Evolutionary conservation across 2,113 vertebrate genomes (phyloP), one percentile per base, ranked within the genome.

Genomic region (Garra rufa): DNA sequence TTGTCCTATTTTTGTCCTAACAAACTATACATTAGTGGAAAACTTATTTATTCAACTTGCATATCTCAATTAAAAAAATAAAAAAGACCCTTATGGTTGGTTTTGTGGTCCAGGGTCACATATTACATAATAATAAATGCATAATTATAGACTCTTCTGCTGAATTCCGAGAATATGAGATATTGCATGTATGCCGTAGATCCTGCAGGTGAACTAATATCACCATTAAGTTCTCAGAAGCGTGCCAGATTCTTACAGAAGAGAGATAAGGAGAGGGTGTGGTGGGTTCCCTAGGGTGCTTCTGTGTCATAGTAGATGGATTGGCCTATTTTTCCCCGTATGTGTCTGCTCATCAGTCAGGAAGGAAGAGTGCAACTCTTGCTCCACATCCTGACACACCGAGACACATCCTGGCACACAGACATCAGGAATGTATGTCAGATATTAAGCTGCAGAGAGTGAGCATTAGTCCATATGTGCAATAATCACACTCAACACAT

Each of bases 321-420:
- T 28, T 8, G 69, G 28, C 63, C 70, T 61, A n/a, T 65, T 85
- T 90, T 83, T 89, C 92, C 79, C 17, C 41, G 61, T 85, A 79
- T 77, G 73, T 87, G 90, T 92, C 89, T 88, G 89, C 86, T 92
- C 92, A 85, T 93, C 92, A 91, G 83, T 75, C 81, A 75, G 61
- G 81, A 76, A 92, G 88, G 86, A 90, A 90, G 85, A 90, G 85
- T 71, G 90, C 87, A 87, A 87, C 92, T 91, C 91, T 88, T 89
- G 28, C 46, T 70, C 88, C 87, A 87, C 86, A 90, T 89, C 88
- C 84, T 83, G 87, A 48, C 61, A 79, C 55, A 70, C 81, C 14
- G 13, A 83, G 24, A 80, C n/a, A 65, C 55, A 57, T 89, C 87
- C 82, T 82, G 83, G 26, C 28, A 57, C 61, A 65, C 74, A 5